Conservation (phyloP, 2,797 vertebrate genomes). For the Acanthornis magna region DNA sequence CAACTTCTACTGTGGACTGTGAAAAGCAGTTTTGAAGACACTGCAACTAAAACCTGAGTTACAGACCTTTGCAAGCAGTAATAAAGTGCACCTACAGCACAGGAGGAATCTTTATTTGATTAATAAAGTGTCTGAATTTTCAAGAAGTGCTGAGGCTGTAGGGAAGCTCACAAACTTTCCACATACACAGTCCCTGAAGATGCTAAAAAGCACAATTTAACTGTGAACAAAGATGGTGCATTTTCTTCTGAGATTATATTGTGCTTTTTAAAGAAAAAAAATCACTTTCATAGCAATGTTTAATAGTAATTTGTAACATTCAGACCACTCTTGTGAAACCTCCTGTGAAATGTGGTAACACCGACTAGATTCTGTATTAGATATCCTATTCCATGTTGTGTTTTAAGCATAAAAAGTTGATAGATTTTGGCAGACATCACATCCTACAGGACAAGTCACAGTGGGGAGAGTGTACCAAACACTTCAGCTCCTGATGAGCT, state of each 20-base stretch:
- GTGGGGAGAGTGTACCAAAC: background rate
- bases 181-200: background rate
- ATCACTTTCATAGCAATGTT: background rate
- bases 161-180: background rate
- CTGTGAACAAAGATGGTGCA: background rate
- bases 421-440: background rate
- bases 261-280: background rate
- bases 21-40: background rate
- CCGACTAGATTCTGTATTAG: background rate
- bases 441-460: background rate
- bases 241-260: background rate
- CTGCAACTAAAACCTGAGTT: background rate
- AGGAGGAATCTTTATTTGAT: background rate
- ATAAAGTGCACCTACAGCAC: background rate
- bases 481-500: background rate
- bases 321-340: background rate
- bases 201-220: background rate
- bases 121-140: background rate
- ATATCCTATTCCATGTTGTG: background rate
- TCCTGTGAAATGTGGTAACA: background rate
- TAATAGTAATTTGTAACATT: background rate
- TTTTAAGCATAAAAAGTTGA: background rate
- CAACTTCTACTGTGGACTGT: background rate
- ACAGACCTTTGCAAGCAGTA: background rate
- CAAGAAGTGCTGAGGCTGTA: background rate